phyloP scores from a whole-genome alignment of 2,888 invertebrate species.

The Allophyes oxyacanthae region DNA sequence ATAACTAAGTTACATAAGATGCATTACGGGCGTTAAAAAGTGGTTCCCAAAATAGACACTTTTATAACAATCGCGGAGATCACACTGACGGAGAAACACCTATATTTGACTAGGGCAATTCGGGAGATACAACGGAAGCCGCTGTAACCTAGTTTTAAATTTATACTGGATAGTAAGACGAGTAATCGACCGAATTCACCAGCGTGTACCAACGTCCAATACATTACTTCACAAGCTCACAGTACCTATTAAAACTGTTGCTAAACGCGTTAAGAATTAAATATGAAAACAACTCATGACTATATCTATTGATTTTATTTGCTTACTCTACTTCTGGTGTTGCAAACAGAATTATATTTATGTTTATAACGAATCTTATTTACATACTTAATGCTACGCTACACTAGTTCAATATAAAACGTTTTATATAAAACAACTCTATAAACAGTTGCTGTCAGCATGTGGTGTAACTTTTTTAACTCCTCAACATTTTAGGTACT shows the following conservation, averaged over 20 bases:
- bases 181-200: slow-evolving; percentile 72
- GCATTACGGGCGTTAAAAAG: slow-evolving; percentile 34
- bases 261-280: slow-evolving; percentile 18
- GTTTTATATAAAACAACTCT: slow-evolving; percentile 10
- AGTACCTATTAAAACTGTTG: slow-evolving; percentile 29
- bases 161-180: slow-evolving; percentile 71
- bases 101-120: slow-evolving; percentile 67
- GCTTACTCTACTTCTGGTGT: slow-evolving; percentile 13
- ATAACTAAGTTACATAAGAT: slow-evolving; percentile 17
- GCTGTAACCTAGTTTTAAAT: slow-evolving; percentile 85
- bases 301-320: slow-evolving; percentile 21
- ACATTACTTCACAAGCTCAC: slow-evolving; percentile 38
- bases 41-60: slow-evolving; percentile 47
- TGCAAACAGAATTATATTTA: slow-evolving; percentile 28
- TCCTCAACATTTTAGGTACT: no score
- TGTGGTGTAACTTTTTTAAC: background rate
- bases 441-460: background rate
- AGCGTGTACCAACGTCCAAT: slow-evolving; percentile 43
- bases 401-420: slow-evolving; percentile 8
- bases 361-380: slow-evolving; percentile 12
- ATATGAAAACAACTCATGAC: slow-evolving; percentile 27
- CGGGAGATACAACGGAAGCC: slow-evolving; percentile 64
- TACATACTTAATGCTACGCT: slow-evolving; percentile 12
- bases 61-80: slow-evolving; percentile 38
- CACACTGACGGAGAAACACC: slow-evolving; percentile 33